Conservation (phyloP, 2,888 invertebrate species). For the Lissocephala sabroskyi region DNA sequence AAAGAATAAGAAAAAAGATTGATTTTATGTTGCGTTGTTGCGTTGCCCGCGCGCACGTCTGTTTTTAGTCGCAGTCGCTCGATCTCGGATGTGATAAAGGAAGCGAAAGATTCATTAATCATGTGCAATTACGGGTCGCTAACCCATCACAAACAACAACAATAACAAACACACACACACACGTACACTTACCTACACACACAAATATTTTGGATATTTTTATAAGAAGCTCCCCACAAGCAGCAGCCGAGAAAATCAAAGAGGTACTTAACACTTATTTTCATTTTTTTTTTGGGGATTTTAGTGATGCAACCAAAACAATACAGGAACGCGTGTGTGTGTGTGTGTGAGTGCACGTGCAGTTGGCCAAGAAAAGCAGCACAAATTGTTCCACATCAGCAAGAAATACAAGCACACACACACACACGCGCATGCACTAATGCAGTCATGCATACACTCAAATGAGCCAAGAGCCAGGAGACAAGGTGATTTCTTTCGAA, state of each 20-base stretch:
- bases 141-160: constrained; percentile 27
- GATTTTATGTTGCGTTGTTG: constrained; percentile 12
- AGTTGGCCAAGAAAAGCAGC: constrained; percentile 25
- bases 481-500: constrained; percentile 37
- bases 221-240: no score
- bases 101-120: constrained; percentile 10
- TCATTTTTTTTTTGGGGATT: no score
- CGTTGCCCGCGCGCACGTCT: constrained; percentile 1
- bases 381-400: constrained; percentile 21
- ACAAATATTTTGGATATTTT: neutral
- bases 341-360: constrained; percentile 15
- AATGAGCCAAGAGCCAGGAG: no score
- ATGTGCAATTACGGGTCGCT: constrained; percentile 49
- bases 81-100: constrained; percentile 20
- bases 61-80: constrained; percentile 9
- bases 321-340: neutral
- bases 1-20: constrained; percentile 14
- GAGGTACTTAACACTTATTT: no score
- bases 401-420: constrained; percentile 15
- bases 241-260: neutral
- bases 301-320: constrained; percentile 4
- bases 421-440: constrained; percentile 8
- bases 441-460: no score
- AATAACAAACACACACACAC: constrained; percentile 10
- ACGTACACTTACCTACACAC: neutral